Base-by-base conservation (phyloP, 1,140 invertebrate species). In the Amyelois transitella region DNA sequence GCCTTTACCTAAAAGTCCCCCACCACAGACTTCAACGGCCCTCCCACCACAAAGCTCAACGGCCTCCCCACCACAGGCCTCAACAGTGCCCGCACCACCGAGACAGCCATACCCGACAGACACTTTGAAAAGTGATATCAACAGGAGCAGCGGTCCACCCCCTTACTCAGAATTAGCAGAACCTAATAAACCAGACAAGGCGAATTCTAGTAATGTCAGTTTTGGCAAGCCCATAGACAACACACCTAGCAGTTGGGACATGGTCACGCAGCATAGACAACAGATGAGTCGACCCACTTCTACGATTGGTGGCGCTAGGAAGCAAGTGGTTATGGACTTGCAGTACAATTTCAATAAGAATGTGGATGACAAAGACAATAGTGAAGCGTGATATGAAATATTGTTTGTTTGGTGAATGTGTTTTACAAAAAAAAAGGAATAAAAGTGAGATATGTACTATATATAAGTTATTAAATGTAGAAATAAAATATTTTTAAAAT, bases 201-300 rank as follows among this genome's bases (percentile, higher is more conserved):
- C 14, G 18, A 51, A 18, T 64, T 47, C 5, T 63, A 77, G 38
- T 49, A 81, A 88, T 38, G 72, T 68, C 0, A 79, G 55, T 32
- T 86, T 80, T 20, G 51, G 53, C 0, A 77, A 75, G 45, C 72
- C 77, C 0, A 56, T 66, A 14, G 67, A 67, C 7, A 56, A 66
- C 20, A 52, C 62, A 0, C 76, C 62, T 0, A 78, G 77, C n/a
- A 88, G 79, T 55, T 89, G 88, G 88, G 86, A 88, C 47, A 59
- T 89, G 49, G 76, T 89, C 53, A 75, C 83, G 0, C 63, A 84
- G 38, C 88, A 89, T 48, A 70, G 87, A 49, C 66, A 86, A 53
- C 77, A 88, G 57, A 72, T 88, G 19, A 66, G 18, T 18, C 67
- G 71, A 43, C 71, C 72, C 0, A 60, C 51, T 6, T 43, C 49